Conservation (phyloP, 2,888 invertebrate species). For the Toxonevra muliebris region DNA sequence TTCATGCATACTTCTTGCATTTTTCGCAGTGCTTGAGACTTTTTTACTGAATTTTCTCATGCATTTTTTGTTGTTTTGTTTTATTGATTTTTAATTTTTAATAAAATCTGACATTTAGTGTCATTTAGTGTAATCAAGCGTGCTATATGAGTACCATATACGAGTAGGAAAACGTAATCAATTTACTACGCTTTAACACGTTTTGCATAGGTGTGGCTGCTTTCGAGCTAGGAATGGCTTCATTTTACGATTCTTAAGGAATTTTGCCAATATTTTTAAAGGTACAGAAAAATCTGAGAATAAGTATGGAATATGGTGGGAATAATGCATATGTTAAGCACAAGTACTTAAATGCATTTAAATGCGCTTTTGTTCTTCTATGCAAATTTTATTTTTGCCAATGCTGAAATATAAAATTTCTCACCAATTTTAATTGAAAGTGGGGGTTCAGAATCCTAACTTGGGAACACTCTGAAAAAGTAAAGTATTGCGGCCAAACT, state of each 20-base stretch:
- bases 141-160: slow-evolving; percentile 39
- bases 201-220: slow-evolving; percentile 9
- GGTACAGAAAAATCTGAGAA: background rate
- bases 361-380: no score
- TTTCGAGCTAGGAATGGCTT: slow-evolving; percentile 19
- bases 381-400: no score
- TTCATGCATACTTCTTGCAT: background rate
- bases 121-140: slow-evolving; percentile 36
- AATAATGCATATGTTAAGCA: no score
- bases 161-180: slow-evolving; percentile 36
- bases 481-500: no score
- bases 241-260: slow-evolving; percentile 21
- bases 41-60: slow-evolving; percentile 23
- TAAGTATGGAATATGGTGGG: background rate
- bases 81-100: slow-evolving; percentile 46
- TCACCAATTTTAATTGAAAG: no score
- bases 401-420: no score
- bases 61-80: slow-evolving; percentile 18
- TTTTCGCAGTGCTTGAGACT: slow-evolving; percentile 5
- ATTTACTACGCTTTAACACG: slow-evolving; percentile 53
- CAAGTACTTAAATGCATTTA: no score
- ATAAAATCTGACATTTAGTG: slow-evolving; percentile 56
- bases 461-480: no score
- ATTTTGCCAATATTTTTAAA: slow-evolving; percentile 7
- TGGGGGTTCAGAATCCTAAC: no score